A percentile compares a stretch with the other conserved stretches of the same genome.
These are phyloP conservation scores for Blera fallax DNA, from an alignment of 2,888 invertebrate genomes.

Conservation along the genomic window DNA sequence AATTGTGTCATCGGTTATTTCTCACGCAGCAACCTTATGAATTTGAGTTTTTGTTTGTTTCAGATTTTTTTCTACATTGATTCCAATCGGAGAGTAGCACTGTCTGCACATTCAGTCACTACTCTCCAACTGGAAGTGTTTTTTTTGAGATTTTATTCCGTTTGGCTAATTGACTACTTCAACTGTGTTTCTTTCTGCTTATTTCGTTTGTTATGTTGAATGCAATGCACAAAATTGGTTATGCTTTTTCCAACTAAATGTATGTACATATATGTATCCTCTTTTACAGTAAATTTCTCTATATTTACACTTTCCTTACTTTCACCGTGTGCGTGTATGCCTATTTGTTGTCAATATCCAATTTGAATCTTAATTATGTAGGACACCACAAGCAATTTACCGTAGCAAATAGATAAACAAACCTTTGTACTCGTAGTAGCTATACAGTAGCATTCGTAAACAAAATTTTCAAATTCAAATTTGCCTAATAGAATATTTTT, in stretches of 20 bases:
- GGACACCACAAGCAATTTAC: slow-evolving; percentile 57
- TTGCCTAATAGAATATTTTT: slow-evolving; percentile 71
- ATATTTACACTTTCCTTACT: not conserved
- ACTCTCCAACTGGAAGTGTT: slow-evolving; percentile 23
- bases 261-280: slow-evolving; percentile 27
- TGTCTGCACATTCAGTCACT: not conserved
- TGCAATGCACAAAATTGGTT: slow-evolving; percentile 52
- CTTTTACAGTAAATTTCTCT: slow-evolving; percentile 19
- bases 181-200: slow-evolving; percentile 28
- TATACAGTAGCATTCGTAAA: slow-evolving; percentile 57
- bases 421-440: slow-evolving; percentile 55
- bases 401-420: not conserved
- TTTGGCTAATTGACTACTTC: slow-evolving; percentile 46
- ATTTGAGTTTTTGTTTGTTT: slow-evolving; percentile 54
- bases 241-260: slow-evolving; percentile 59
- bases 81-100: slow-evolving; percentile 11
- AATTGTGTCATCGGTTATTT: not conserved
- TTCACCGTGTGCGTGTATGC: not conserved
- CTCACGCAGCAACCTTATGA: slow-evolving; percentile 75
- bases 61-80: not conserved
- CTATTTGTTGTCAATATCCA: slow-evolving; percentile 19
- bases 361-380: not conserved
- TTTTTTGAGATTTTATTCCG: slow-evolving; percentile 31
- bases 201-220: slow-evolving; percentile 29
- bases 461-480: slow-evolving; percentile 68